Base-by-base conservation (phyloP, 2,113 vertebrate species). In the Tachuris rubrigastra region DNA sequence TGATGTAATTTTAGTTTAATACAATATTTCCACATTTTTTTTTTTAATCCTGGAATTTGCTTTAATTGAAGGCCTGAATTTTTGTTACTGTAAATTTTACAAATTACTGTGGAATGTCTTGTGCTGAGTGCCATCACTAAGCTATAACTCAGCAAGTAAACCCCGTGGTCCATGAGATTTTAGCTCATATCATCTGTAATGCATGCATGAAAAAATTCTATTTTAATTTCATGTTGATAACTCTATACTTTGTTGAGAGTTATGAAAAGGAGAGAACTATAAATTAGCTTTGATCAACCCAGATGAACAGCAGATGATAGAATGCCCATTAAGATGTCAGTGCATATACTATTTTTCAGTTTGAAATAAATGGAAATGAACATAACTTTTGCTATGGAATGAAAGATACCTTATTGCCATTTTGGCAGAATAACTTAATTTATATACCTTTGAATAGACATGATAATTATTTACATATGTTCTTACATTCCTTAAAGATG, bases 351-450 rank as follows among this genome's bases (percentile, higher is more conserved):
- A n/a, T 66, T 62, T 80, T 88, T 80, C 59, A 52, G 28, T 65
- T 56, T 76, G 63, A 90, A 96, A 88, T 77, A 90, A 96, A 81
- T 88, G 55, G 74, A 89, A 94, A 84, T 24, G 24, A 91, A 63
- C 2, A 25, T n/a, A 85, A 67, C 22, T 67, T 94, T 74, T 81
- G 16, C 60, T 71, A 28, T 10, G 5, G 33, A 86, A 55, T 80
- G 50, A 74, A 92, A 77, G 71, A 76, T 30, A 78, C 10, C 24
- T 73, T 66, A 65, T 18, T 87, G 33, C 33, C 25, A 58, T 80
- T 93, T 86, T 77, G 47, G 6, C 42, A 94, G 85, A 84, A 81
- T 4, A 42, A 53, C 22, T 91, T 81, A 23, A 33, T 87, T 87
- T 75, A 59, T 66, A 42, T 35, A 15, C 5, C 9, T 7, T 17